Percentiles rank a stretch among this genome's conserved stretches.
Evolutionary conservation across 2,113 vertebrate species (phyloP).

Genomic region (Saguinus midas): DNA sequence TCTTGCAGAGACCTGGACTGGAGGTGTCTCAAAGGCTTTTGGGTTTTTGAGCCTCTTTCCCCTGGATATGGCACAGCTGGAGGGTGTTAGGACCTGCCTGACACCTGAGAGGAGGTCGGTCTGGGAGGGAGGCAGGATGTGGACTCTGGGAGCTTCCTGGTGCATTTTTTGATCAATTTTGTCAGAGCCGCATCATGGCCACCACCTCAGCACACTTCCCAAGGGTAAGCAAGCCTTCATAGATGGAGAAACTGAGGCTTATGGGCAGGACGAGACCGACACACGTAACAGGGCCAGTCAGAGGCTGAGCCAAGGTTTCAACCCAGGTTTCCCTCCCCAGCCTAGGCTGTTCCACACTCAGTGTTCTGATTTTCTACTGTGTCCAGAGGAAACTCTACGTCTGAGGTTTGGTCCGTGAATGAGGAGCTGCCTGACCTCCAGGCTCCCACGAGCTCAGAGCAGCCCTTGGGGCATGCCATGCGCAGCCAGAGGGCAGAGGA

Average conservation of each 20-base stretch:
- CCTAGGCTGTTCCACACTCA: rapidly evolving
- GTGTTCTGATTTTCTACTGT: background rate
- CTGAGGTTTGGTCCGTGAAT: background rate
- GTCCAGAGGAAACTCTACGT: background rate
- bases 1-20: background rate
- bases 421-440: background rate
- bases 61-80: background rate
- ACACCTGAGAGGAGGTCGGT: background rate
- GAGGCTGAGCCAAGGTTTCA: background rate
- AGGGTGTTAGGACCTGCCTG: background rate
- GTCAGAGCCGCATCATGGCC: background rate
- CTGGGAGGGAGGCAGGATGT: background rate
- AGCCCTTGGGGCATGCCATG: rapidly evolving
- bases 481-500: background rate
- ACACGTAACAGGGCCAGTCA: background rate
- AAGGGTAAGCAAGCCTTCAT: background rate
- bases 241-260: background rate
- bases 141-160: background rate
- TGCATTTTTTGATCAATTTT: background rate
- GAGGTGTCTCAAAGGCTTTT: background rate
- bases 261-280: background rate
- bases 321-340: too few relatives aligned
- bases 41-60: background rate
- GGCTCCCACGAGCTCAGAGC: background rate
- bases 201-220: background rate